A percentile compares a stretch with the other conserved stretches of the same genome.
These are phyloP conservation scores for Molothrus aeneus DNA, from an alignment of 2,797 vertebrate species.

Conservation along the genomic window DNA sequence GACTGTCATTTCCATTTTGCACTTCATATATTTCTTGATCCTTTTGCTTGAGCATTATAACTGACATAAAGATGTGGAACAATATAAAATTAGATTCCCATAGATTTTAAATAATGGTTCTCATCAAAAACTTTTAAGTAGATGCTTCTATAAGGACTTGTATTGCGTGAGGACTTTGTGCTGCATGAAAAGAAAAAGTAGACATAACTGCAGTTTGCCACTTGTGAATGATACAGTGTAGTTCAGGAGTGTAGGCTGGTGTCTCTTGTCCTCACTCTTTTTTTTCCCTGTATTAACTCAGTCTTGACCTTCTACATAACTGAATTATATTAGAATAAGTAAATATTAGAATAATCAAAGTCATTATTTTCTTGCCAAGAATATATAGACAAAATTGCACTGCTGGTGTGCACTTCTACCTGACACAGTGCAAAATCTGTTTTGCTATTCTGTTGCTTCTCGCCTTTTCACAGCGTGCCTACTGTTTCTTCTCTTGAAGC, in stretches of 20 bases:
- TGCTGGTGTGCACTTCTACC: neutral
- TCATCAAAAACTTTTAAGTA: neutral
- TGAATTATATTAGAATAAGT: neutral
- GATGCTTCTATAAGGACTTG: neutral
- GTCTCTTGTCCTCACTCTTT: neutral
- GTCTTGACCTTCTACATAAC: neutral
- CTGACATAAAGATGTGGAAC: neutral
- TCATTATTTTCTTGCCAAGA: neutral
- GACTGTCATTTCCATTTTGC: neutral
- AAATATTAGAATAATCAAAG: neutral
- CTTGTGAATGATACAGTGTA: neutral
- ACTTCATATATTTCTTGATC: neutral
- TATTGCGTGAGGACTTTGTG: neutral
- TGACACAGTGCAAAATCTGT: neutral
- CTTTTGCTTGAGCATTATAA: neutral
- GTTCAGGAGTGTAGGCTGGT: neutral
- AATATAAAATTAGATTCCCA: neutral
- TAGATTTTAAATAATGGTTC: neutral
- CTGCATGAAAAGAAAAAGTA: neutral
- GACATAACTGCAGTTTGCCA: neutral
- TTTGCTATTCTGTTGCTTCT: neutral
- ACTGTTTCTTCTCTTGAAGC: neutral
- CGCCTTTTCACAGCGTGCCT: rapidly evolving
- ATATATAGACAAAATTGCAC: neutral
- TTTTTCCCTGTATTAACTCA: neutral